Conservation (phyloP, 2,113 vertebrate species). For the Beaufortia kweichowensis region DNA sequence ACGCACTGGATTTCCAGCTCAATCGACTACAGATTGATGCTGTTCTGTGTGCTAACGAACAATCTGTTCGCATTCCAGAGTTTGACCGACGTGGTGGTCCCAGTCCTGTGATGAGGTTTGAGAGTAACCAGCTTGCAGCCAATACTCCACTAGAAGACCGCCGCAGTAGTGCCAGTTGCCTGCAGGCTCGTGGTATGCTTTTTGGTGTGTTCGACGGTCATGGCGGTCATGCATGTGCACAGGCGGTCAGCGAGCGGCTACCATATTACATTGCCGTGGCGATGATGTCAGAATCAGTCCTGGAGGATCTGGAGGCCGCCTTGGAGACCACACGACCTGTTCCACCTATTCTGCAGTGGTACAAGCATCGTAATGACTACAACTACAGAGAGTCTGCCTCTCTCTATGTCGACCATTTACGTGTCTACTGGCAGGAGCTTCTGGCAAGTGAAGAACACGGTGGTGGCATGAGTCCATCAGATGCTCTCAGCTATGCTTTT, state of each 20-base stretch:
- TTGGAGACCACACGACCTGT: constrained; percentile 81
- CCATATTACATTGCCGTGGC: constrained; percentile 87
- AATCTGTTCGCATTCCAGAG: constrained; percentile 74
- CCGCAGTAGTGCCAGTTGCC: constrained; percentile 82
- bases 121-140: constrained; percentile 90
- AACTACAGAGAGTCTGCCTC: constrained; percentile 81
- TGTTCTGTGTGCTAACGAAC: constrained; percentile 81
- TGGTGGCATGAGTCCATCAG: constrained; percentile 76
- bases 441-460: constrained; percentile 80
- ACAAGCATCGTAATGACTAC: constrained; percentile 82
- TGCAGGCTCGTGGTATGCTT: constrained; percentile 88
- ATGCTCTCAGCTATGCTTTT: constrained; percentile 85
- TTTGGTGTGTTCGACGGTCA: constrained; percentile 95
- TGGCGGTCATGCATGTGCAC: constrained; percentile 87
- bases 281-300: constrained; percentile 81
- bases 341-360: constrained; percentile 87
- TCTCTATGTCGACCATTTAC: constrained; percentile 84
- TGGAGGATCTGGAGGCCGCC: constrained; percentile 86
- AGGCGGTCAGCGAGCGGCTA: constrained; percentile 88
- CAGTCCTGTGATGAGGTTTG: constrained; percentile 82
- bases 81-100: constrained; percentile 69
- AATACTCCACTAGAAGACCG: constrained; percentile 91
- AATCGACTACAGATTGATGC: constrained; percentile 80
- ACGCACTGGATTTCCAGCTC: constrained; percentile 74
- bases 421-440: constrained; percentile 94